phyloP scores from a whole-genome alignment of 2,113 vertebrate species.

The Callithrix jacchus region DNA sequence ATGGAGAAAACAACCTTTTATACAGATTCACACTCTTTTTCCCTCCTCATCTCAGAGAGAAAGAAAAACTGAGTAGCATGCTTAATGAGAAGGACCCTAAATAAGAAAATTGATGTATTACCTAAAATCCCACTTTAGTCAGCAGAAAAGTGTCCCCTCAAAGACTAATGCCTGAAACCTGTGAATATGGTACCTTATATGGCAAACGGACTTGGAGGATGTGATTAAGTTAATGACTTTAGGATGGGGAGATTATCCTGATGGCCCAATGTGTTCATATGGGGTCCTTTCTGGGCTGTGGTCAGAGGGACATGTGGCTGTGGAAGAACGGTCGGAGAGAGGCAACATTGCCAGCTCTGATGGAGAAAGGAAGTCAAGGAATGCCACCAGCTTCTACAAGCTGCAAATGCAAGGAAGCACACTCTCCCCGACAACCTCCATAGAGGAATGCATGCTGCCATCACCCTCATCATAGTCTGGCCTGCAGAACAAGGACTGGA shows the following conservation, averaged over 20 bases:
- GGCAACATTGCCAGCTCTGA: rapidly evolving
- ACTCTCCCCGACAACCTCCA: not conserved
- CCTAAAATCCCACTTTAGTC: not conserved
- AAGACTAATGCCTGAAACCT: not conserved
- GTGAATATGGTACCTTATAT: not conserved
- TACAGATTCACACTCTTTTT: too few relatives aligned
- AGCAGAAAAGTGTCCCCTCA: not conserved
- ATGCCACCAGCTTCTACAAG: not conserved
- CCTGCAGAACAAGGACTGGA: not conserved
- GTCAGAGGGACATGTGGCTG: not conserved
- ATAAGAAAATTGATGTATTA: not conserved
- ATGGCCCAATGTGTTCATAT: not conserved
- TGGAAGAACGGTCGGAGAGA: not conserved
- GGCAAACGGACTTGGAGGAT: not conserved
- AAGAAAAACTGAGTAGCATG: not conserved
- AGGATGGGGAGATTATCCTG: not conserved
- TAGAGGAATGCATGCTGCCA: not conserved
- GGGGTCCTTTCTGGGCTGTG: too few relatives aligned
- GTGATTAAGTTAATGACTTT: not conserved
- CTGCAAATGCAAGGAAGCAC: not conserved
- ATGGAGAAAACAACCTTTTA: not conserved
- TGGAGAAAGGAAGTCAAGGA: not conserved
- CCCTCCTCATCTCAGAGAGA: not conserved
- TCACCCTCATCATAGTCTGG: not conserved
- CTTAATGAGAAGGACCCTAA: not conserved